Evolutionary conservation across 2,113 vertebrate genomes (phyloP), one percentile per base, ranked within the genome.

Genomic region (Thamnaconus septentrionalis): DNA sequence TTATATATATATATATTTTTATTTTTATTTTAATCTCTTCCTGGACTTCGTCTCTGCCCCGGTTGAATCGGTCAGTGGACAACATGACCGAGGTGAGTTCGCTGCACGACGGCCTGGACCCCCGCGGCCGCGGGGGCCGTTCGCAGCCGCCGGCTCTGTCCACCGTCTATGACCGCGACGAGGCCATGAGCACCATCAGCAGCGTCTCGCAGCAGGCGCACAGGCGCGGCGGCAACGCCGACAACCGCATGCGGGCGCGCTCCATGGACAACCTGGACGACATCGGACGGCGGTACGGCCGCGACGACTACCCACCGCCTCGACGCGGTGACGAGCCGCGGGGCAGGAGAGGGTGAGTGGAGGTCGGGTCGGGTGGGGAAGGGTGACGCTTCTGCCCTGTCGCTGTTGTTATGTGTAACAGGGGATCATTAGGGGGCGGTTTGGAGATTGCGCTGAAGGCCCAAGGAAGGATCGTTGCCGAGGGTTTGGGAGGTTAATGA

Each of bases 251-350:
- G 1, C 93, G 92, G 0, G 91, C 95, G 0, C 94, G 73, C 4
- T 96, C 95, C 5, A 87, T 96, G 90, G 95, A 96, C 43, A 90
- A 93, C 68, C 88, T 96, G 2, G 94, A 96, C 3, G 92, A 94
- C 64, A 79, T 92, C 1, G 84, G 83, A 3, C 78, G 84, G 0
- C 70, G 81, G 43, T 70, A 90, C 0, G 81, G 51, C 44, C 81
- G 89, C 0, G 61, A 87, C 4, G 75, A 89, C 43, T 72, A 85
- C 0, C 69, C 64, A 3, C 80, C 77, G 12, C 72, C 88, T 0
- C 73, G 74, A 3, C 71, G 81, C 3, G 71, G 84, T 0, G 86
- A 90, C 7, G 85, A 87, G 0, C 68, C 81, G 44, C 87, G 93
- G 63, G 89, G 88, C 47, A 71, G 85, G 49, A 87, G 89, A 87